These are phyloP conservation scores for Tinea semifulvella DNA, from an alignment of 2,888 invertebrate species.

Conservation along the genomic window DNA sequence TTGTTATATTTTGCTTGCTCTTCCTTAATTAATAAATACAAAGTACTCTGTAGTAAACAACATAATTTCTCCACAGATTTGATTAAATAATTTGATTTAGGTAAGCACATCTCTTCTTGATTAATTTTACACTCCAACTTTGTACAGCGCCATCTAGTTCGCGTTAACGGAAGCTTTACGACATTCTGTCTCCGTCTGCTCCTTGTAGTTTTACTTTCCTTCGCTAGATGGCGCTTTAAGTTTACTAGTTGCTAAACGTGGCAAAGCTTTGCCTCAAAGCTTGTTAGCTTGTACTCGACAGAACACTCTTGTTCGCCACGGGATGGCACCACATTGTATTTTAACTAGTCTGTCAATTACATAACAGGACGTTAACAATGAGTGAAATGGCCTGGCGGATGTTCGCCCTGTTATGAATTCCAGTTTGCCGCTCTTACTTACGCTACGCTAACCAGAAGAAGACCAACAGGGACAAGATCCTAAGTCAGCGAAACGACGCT, in stretches of 20 bases:
- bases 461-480: no score
- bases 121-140: not conserved
- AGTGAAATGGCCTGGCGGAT: no score
- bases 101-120: not conserved
- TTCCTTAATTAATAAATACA: not conserved
- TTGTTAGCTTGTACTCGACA: not conserved
- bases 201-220: conserved; percentile 19
- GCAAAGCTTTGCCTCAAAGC: not conserved
- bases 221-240: conserved; percentile 26
- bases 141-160: not conserved
- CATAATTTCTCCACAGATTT: not conserved
- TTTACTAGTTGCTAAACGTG: not conserved
- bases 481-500: no score
- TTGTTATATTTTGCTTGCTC: not conserved
- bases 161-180: not conserved
- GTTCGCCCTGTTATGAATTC: no score
- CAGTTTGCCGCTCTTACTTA: no score
- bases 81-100: conserved; percentile 4
- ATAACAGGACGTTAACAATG: no score
- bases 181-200: not conserved
- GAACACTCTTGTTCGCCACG: no score
- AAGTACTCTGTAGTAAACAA: not conserved
- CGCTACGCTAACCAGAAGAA: no score
- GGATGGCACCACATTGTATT: no score
- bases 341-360: no score